Conservation (phyloP, 2,113 vertebrate genomes). For the Notiomystis cincta region DNA sequence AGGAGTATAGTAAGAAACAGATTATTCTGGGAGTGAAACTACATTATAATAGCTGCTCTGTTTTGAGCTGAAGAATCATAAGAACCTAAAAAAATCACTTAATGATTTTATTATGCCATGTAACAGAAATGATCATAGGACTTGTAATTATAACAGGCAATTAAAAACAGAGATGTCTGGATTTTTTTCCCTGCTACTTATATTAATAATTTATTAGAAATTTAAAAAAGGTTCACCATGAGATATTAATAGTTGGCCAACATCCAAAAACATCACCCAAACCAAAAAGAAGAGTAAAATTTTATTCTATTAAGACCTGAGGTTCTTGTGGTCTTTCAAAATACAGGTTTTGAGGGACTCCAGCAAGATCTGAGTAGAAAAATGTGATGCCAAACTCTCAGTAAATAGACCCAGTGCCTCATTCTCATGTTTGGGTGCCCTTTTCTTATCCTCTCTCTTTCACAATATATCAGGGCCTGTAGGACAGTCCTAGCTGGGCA, state of each 20-base stretch:
- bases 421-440: neutral
- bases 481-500: neutral
- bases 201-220: neutral
- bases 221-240: neutral
- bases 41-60: neutral
- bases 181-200: accelerated
- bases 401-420: neutral
- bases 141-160: neutral
- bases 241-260: neutral
- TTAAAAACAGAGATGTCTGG: neutral
- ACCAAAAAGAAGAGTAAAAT: neutral
- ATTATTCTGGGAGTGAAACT: neutral
- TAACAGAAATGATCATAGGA: neutral
- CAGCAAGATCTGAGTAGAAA: neutral
- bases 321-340: neutral
- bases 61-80: neutral
- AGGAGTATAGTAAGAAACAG: neutral
- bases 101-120: neutral
- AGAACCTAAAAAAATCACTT: neutral
- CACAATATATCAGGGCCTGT: neutral
- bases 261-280: neutral
- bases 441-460: neutral
- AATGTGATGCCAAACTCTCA: neutral
- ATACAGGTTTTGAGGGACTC: neutral
- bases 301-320: neutral